These are phyloP conservation scores for Aspidiotus destructor DNA, from an alignment of 2,888 invertebrate genomes.

Conservation along the genomic window DNA sequence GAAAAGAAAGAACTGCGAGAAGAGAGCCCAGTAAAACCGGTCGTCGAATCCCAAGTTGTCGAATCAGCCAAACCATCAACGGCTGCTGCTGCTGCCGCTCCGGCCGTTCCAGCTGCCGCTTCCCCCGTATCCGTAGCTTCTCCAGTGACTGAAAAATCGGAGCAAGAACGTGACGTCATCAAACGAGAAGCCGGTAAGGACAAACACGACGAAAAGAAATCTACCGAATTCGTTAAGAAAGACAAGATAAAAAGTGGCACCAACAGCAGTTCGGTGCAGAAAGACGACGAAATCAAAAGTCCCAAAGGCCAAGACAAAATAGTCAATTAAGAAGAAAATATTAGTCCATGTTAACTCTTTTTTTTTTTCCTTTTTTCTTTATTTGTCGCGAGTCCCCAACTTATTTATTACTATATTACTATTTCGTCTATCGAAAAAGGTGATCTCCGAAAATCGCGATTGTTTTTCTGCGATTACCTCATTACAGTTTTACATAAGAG, in stretches of 20 bases:
- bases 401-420: background rate
- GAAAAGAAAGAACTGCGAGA: conserved; percentile 37
- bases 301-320: background rate
- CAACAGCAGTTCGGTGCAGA: background rate
- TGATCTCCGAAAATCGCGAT: conserved; percentile 2
- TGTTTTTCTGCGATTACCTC: background rate
- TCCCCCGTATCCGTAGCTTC: too few relatives aligned
- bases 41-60: background rate
- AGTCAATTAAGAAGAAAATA: background rate
- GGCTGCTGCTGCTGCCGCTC: conserved; percentile 14
- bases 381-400: background rate
- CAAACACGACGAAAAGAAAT: conserved; percentile 35
- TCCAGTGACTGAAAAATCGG: conserved; percentile 33
- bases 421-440: background rate
- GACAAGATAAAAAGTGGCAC: conserved; percentile 13
- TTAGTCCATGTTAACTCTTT: too few relatives aligned
- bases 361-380: background rate
- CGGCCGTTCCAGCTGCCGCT: background rate
- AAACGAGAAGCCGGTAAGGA: conserved; percentile 37
- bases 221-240: conserved; percentile 23
- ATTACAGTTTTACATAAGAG: background rate
- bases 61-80: conserved; percentile 15
- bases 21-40: conserved; percentile 18
- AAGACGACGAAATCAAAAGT: conserved; percentile 16
- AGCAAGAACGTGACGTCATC: conserved; percentile 33